Base-by-base conservation (phyloP, 1,140 invertebrate genomes). In the Caenorhabditis latens region DNA sequence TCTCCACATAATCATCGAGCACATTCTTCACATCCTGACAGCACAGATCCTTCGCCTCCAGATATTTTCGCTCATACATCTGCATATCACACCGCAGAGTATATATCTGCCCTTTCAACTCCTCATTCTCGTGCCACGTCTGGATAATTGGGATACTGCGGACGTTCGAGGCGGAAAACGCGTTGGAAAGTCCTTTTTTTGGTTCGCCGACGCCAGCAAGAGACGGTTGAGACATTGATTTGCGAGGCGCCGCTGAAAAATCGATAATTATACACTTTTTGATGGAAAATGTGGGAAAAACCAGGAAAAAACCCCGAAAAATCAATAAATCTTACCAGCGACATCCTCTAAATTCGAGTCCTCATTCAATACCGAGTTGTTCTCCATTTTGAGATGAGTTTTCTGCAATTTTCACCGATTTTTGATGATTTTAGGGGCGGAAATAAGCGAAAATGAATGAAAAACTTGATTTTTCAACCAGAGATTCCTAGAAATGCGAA, bases 311-410 rank as follows among this genome's bases (percentile, higher is more conserved):
- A 16, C n/a, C n/a, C n/a, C n/a, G 11, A n/a, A 19, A n/a, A n/a
- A 58, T 58, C 11, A 32, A 11, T 40, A 8, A 8, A n/a, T 21
- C n/a, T 50, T 79, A 53, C 71, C 71, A 11, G 4, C 43, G 43
- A 32, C 46, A 9, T 79, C 46, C 11, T 79, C 71, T 13, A 50
- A 4, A 24, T 50, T 79, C 13, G 71, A 79, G 46, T 79, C 71
- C n/a, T 79, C 71, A 13, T 50, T 79, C 46, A 79, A 53, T 46
- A 79, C 71, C 3, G 71, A 79, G 19, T 79, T 79, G 24, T 79
- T 46, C 71, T 79, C 71, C 71, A 79, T 79, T 19, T 24, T 8
- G 71, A 48, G 21, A 42, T 50, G 43, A 63, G 24, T 8, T 21
- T 43, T 83, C 7, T 5, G 40, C 32, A 57, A 43, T 4, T 16